Base-by-base conservation (phyloP, 2,888 invertebrate genomes). In the Acleris laterana region DNA sequence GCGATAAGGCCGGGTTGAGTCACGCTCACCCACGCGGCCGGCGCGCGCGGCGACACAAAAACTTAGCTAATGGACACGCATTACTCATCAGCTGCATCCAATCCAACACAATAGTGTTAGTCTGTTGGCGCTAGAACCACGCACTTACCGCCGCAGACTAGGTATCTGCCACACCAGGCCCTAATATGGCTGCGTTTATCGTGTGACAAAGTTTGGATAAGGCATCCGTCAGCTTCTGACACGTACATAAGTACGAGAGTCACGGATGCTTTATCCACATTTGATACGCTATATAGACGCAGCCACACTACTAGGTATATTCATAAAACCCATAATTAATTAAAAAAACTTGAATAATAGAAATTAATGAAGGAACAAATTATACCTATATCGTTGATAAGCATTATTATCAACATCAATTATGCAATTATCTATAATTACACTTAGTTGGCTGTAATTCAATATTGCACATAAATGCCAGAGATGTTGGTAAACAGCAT, bases 381-480 rank as follows among this genome's bases (percentile, higher is more conserved):
- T 3, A 17, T 46, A 46, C 5, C 17, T 42, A 55, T 55, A 22
- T 22, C 52, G 48, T 48, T 25, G 63, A 64, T 64, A 64, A 42
- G 13, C 4, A 19, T 2, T 19, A n/a, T 59, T 48, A 64, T 63
- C 38, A 42, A 59, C 59, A 16, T 59, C 48, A 64, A 64, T 64
- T 64, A 64, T 53, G 59, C 64, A 64, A 64, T 64, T 59, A 64
- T 59, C 59, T 53, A n/a, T 16, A 42, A 55, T 42, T 38, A 46
- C 32, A 49, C 25, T 5, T n/a, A 38, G 52, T 50, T 22, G 19
- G 11, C 44, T 64, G 20, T 64, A 59, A 64, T 59, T 51, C 25
- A 25, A 19, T 49, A 49, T 55, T 53, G 48, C 2, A 46, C 44
- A 57, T 51, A 63, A 46, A 19, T 57, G 17, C 22, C 49, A 25